Evolutionary conservation across 2,113 vertebrate species (phyloP).

Genomic region (Melanerpes aurifrons): DNA sequence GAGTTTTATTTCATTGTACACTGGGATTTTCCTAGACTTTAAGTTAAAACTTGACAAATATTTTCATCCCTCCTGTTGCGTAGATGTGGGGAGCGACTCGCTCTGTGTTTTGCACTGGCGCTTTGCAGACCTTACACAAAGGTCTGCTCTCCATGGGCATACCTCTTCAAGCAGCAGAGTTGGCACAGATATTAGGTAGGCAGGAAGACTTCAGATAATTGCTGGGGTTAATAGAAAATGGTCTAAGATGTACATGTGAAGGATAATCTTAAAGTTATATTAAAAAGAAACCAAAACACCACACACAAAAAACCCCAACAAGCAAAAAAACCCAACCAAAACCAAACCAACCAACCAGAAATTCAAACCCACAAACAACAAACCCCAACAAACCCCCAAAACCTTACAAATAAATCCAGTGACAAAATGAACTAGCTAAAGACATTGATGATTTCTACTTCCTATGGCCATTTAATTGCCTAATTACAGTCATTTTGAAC

Average conservation of each 20-base stretch:
- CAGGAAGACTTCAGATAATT: constrained; percentile 1
- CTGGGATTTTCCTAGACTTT: constrained; percentile 43
- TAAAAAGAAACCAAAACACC: background rate
- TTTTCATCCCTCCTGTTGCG: background rate
- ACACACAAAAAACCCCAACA: background rate
- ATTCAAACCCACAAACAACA: too few species aligned
- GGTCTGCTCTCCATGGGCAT: background rate
- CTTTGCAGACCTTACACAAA: constrained; percentile 24
- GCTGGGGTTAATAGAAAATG: background rate
- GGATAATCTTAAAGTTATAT: constrained; percentile 20
- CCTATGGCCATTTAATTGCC: constrained; percentile 58
- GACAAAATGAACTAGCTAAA: constrained; percentile 20
- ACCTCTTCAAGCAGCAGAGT: constrained; percentile 7
- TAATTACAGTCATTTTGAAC: constrained; percentile 72
- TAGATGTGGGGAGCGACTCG: background rate
- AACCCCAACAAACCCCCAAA: background rate
- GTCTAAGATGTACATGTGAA: constrained; percentile 5
- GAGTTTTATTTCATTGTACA: constrained; percentile 59
- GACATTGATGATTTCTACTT: constrained; percentile 49
- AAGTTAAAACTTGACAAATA: constrained; percentile 2
- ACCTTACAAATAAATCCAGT: constrained; percentile 16
- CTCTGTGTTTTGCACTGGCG: background rate
- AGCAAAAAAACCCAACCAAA: too few species aligned
- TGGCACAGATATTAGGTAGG: background rate
- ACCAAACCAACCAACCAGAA: too few species aligned